phyloP scores from a whole-genome alignment of 2,888 invertebrate species.

The Caenorhabditis sp. region DNA sequence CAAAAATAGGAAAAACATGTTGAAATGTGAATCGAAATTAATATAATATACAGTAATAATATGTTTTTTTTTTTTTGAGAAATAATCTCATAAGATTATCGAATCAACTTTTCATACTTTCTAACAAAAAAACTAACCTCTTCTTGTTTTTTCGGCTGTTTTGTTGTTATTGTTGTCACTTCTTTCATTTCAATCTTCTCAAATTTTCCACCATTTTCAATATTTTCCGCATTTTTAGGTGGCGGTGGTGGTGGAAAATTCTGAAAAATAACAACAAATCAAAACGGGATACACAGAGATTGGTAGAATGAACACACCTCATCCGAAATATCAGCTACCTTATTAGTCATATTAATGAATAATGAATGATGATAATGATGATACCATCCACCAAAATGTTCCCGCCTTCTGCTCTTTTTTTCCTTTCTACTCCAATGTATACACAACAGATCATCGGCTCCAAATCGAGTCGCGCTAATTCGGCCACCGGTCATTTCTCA shows the following conservation, averaged over 20 bases:
- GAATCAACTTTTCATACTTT: background rate
- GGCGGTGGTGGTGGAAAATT: background rate
- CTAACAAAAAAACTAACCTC: background rate
- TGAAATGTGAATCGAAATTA: background rate
- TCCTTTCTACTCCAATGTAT: slow-evolving; percentile 5
- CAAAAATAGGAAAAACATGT: background rate
- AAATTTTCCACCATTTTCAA: slow-evolving; percentile 29
- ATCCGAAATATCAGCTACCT: slow-evolving; percentile 14
- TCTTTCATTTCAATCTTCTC: slow-evolving; percentile 43
- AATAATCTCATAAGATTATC: background rate
- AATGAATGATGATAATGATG: background rate
- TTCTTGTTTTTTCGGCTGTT: slow-evolving; percentile 7
- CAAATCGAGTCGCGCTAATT: slow-evolving; percentile 25
- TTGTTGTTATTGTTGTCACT: slow-evolving; percentile 17
- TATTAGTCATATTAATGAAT: slow-evolving; percentile 10
- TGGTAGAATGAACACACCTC: slow-evolving; percentile 7
- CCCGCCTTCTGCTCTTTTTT: background rate
- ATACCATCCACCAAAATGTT: background rate
- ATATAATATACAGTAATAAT: background rate
- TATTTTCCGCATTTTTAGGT: background rate
- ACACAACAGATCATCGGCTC: slow-evolving; percentile 24
- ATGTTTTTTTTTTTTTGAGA: too few species aligned
- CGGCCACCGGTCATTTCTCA: slow-evolving; percentile 16
- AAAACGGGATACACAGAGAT: too few species aligned
- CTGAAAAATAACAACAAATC: background rate